These are phyloP conservation scores for Limenitis camilla DNA, from an alignment of 2,888 invertebrate genomes.

Conservation along the genomic window DNA sequence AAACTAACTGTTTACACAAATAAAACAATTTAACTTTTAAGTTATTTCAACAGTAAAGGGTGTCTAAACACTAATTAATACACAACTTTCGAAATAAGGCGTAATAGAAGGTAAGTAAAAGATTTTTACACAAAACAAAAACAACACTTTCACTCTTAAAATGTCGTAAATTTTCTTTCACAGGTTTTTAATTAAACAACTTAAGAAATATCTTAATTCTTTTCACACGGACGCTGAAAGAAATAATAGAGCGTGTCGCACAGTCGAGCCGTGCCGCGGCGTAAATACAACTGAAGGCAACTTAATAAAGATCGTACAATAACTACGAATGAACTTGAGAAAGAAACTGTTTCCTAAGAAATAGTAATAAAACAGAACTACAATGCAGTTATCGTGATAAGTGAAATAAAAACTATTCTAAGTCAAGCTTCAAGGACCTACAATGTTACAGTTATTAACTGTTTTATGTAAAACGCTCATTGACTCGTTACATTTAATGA, in stretches of 20 bases:
- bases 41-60: neutral
- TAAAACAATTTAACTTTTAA: neutral
- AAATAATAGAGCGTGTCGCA: constrained; percentile 26
- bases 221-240: constrained; percentile 7
- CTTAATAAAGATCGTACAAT: constrained; percentile 49
- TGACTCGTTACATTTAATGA: no score
- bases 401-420: neutral
- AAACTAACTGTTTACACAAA: neutral
- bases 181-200: constrained; percentile 13
- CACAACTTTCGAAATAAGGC: constrained; percentile 1
- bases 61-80: neutral
- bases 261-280: constrained; percentile 43
- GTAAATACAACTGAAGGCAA: constrained; percentile 43
- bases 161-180: neutral
- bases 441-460: neutral
- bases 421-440: neutral
- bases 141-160: constrained; percentile 11
- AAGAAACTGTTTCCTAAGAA: constrained; percentile 35
- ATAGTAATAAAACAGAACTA: constrained; percentile 5
- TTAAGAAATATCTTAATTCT: constrained; percentile 6
- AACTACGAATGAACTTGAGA: constrained; percentile 43
- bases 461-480: neutral
- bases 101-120: neutral
- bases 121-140: neutral
- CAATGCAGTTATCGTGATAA: neutral